Evolutionary conservation across 2,113 vertebrate species (phyloP).

Genomic region (Danionella cerebrum): DNA sequence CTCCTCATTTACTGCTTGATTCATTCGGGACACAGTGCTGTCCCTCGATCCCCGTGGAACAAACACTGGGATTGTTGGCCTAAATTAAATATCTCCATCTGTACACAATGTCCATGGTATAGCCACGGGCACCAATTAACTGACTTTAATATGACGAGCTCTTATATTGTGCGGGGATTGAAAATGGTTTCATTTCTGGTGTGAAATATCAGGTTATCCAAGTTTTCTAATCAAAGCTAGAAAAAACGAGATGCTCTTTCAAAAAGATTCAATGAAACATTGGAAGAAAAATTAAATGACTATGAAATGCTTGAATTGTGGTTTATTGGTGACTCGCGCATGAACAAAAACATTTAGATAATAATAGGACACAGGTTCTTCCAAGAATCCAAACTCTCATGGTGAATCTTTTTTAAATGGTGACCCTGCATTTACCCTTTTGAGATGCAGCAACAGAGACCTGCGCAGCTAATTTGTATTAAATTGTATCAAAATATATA

Average conservation of each 20-base stretch:
- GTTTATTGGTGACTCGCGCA: too few relatives aligned
- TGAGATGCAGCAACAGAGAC: too few relatives aligned
- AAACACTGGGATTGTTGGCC: slow-evolving; percentile 32
- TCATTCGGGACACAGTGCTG: slow-evolving; percentile 59
- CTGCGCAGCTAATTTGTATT: too few relatives aligned
- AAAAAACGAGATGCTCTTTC: background rate
- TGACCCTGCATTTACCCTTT: too few relatives aligned
- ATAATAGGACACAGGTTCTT: too few relatives aligned
- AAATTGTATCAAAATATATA: too few relatives aligned
- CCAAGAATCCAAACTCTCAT: too few relatives aligned
- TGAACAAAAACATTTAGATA: too few relatives aligned
- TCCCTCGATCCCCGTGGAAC: slow-evolving; percentile 56
- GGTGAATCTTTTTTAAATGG: too few relatives aligned
- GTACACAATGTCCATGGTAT: slow-evolving; percentile 23
- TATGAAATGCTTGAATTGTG: too few relatives aligned
- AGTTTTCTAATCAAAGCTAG: background rate
- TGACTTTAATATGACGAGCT: slow-evolving; percentile 13
- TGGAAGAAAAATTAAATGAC: background rate
- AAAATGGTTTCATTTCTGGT: background rate
- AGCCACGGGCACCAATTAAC: slow-evolving; percentile 30
- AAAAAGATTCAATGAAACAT: background rate
- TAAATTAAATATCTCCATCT: slow-evolving; percentile 42
- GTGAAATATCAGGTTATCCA: background rate
- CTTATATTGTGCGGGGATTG: slow-evolving; percentile 15
- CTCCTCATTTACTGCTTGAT: slow-evolving; percentile 65